Conservation (phyloP, 2,797 vertebrate species). For the Momotus momota region DNA sequence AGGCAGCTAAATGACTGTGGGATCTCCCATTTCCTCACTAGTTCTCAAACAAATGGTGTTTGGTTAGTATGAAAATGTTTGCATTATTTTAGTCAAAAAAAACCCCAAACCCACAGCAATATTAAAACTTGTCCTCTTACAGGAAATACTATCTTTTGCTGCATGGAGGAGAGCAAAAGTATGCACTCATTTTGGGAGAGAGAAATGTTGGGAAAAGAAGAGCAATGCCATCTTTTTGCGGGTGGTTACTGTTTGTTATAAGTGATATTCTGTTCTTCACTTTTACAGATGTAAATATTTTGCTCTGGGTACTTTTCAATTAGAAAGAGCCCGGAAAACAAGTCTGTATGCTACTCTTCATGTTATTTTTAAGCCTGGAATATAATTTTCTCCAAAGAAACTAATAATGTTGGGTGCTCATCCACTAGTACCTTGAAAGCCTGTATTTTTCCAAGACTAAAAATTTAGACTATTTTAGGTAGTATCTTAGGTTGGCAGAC, state of each 20-base stretch:
- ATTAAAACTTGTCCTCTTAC: too few species aligned
- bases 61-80: background rate
- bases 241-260: background rate
- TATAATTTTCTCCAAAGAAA: background rate
- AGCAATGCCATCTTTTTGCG: background rate
- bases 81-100: background rate
- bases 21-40: background rate
- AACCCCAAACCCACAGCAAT: too few species aligned
- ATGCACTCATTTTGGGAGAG: fast-evolving
- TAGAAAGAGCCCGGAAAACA: background rate
- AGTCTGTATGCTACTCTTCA: background rate
- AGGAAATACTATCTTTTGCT: background rate
- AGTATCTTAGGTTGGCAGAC: background rate
- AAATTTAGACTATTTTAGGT: background rate
- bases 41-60: background rate
- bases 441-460: background rate
- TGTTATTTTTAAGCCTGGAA: background rate
- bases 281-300: background rate
- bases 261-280: background rate
- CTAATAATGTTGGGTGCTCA: background rate
- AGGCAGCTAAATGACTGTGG: background rate
- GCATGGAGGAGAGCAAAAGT: fast-evolving
- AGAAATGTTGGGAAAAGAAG: background rate
- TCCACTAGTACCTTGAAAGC: background rate
- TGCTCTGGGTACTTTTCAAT: background rate